Base-by-base conservation (phyloP, 2,113 vertebrate species). In the Rhea americana region DNA sequence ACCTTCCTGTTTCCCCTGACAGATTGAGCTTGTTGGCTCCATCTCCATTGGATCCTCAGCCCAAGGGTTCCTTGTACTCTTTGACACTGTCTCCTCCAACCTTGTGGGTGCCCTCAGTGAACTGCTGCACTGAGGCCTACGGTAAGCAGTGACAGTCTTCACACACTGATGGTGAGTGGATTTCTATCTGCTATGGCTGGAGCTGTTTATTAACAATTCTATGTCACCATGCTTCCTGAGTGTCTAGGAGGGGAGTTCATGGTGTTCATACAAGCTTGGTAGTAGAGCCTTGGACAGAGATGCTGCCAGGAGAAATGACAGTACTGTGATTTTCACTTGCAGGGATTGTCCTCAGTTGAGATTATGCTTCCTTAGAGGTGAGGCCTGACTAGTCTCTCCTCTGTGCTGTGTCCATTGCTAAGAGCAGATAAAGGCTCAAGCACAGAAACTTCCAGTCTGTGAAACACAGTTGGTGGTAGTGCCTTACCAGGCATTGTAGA, bases 21-120 rank as follows among this genome's bases (percentile, higher is more conserved):
- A 97, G 97, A 10, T 47, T 8, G 95, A 71, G 13, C 97, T 97
- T 22, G 16, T 84, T 4, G 95, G 96, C n/a, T 81, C 65, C 43
- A 92, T 97, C 72, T 81, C 75, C 37, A 92, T 97, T 3, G 96
- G 96, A 15, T 96, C 93, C 0, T 95, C 96, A 25, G 90, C 95
- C 25, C 97, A 97, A 74, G 26, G 91, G 19, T 97, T 97, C 45
- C 70, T 37, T 16, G 94, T 95, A 17, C 32, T 96, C 58, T 93
- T 98, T 1, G 98, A 98, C 92, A 98, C 97, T 0, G 96, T 97
- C 39, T 98, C 97, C 1, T 75, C 97, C 28, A 96, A 97, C 81
- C 63, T 35, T 98, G 6, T 98, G 97, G 98, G 98, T 98, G 41
- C 97, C 98, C 45, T 98, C 98, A 0, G 22, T 97, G 24, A 96